Conservation (phyloP, 2,113 vertebrate species). For the Syngnathus floridae region DNA sequence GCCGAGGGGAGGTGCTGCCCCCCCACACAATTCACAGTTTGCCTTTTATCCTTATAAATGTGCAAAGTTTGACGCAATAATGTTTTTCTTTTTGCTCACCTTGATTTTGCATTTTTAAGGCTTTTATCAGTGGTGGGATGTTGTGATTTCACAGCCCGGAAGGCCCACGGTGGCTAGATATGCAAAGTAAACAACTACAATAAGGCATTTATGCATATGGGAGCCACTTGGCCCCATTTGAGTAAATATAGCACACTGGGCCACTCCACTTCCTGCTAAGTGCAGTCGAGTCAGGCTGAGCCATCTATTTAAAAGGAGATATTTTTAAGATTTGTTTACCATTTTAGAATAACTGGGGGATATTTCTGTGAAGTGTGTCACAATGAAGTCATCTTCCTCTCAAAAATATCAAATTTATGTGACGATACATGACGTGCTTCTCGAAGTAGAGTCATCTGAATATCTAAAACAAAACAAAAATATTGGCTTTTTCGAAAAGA, state of each 20-base stretch:
- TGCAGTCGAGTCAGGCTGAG: slow-evolving; percentile 36
- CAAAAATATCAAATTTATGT: background rate
- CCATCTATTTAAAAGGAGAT: slow-evolving; percentile 16
- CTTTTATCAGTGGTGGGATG: background rate
- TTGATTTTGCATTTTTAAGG: background rate
- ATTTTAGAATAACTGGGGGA: slow-evolving; percentile 30
- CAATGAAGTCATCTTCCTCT: background rate
- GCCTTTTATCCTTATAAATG: background rate
- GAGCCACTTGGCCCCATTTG: slow-evolving; percentile 13
- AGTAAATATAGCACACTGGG: slow-evolving; percentile 27
- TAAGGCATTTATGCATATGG: background rate
- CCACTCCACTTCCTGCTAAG: slow-evolving; percentile 40
- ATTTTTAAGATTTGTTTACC: slow-evolving; percentile 49
- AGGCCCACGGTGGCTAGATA: background rate
- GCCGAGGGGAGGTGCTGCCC: background rate
- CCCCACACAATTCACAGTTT: background rate
- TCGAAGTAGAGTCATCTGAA: background rate
- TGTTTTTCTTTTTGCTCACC: slow-evolving; percentile 3
- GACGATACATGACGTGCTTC: background rate
- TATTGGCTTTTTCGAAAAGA: no score
- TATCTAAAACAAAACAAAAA: no score
- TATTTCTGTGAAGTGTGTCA: slow-evolving; percentile 11
- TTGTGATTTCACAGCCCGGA: background rate
- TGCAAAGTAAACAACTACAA: background rate
- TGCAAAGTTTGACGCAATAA: background rate